These are phyloP conservation scores for Drosophila melanosoma DNA, from an alignment of 2,888 invertebrate species.

Conservation along the genomic window DNA sequence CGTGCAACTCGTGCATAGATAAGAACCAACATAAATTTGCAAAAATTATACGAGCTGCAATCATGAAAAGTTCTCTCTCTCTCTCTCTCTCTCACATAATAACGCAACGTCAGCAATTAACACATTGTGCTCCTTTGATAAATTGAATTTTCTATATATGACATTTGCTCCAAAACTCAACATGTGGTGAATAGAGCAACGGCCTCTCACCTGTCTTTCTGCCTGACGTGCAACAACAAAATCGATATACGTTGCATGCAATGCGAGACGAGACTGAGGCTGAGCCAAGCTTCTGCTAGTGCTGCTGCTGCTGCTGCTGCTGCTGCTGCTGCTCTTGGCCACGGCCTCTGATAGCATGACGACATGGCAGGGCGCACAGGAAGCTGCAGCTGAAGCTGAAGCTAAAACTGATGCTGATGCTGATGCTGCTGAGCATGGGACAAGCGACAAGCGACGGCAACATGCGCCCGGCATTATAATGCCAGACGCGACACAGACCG, in stretches of 20 bases:
- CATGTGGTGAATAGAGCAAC: conserved; percentile 54
- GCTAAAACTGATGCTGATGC: conserved; percentile 19
- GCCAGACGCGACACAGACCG: conserved; percentile 77
- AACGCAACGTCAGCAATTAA: conserved; percentile 54
- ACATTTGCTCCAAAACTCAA: conserved; percentile 47
- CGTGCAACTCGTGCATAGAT: conserved; percentile 44
- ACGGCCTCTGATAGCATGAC: conserved; percentile 65
- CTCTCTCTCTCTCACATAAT: conserved; percentile 7
- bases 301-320: neutral
- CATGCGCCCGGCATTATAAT: conserved; percentile 70
- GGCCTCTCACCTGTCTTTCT: conserved; percentile 33
- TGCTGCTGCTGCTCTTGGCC: conserved; percentile 25
- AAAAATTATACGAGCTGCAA: conserved; percentile 60
- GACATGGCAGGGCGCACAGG: conserved; percentile 76
- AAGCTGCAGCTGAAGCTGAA: conserved; percentile 44
- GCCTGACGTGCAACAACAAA: conserved; percentile 50
- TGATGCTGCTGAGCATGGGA: conserved; percentile 45
- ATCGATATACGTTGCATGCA: conserved; percentile 69
- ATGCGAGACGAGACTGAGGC: conserved; percentile 29
- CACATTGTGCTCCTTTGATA: conserved; percentile 58
- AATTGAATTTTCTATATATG: conserved; percentile 47
- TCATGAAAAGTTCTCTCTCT: conserved; percentile 54
- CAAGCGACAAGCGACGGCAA: conserved; percentile 55
- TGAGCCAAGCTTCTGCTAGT: conserved; percentile 8
- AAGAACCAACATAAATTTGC: conserved; percentile 40